These are phyloP conservation scores for Babyrousa celebensis DNA, from an alignment of 2,797 vertebrate species.

Conservation along the genomic window DNA sequence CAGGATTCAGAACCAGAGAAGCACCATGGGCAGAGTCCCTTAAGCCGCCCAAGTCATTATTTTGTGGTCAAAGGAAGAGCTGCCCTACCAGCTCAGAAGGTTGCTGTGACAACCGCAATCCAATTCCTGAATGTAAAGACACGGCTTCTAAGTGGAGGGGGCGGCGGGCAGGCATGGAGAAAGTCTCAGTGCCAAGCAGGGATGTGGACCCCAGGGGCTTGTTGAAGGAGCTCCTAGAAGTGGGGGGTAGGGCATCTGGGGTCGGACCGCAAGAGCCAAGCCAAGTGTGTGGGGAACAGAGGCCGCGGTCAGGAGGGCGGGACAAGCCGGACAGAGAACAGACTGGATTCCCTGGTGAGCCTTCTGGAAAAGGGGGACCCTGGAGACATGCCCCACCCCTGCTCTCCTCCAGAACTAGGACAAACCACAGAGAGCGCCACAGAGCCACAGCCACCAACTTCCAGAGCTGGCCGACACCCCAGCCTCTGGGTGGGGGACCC, in stretches of 20 bases:
- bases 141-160: background rate
- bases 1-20: constrained; percentile 2
- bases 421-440: background rate
- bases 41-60: background rate
- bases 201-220: background rate
- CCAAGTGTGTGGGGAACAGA: background rate
- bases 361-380: constrained; percentile 46
- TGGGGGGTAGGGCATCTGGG: background rate
- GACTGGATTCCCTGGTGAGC: background rate
- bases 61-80: constrained; percentile 4
- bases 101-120: background rate
- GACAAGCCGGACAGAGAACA: background rate
- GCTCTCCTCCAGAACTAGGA: background rate
- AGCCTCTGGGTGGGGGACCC: background rate
- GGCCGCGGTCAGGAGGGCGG: background rate
- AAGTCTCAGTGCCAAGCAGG: background rate
- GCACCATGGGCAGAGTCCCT: background rate
- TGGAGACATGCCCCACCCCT: background rate
- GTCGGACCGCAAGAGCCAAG: background rate
- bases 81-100: background rate
- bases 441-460: background rate
- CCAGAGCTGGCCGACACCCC: background rate
- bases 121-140: background rate
- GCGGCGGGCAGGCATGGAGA: background rate
- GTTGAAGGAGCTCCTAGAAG: background rate